Base-by-base conservation (phyloP, 2,113 vertebrate species). In the Diadophis punctatus region DNA sequence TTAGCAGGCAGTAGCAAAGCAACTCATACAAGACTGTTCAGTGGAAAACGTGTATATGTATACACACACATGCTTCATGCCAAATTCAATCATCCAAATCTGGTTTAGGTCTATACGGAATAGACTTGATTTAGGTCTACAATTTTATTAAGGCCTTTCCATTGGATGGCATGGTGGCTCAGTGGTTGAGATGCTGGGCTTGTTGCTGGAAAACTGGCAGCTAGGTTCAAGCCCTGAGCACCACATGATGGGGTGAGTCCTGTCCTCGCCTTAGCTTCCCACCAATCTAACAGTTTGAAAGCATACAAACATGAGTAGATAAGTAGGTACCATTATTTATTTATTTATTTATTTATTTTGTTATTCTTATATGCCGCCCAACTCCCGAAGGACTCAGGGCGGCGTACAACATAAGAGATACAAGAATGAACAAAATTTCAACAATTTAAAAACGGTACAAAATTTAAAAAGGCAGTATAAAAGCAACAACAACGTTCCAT, bases 1-100 rank as follows among this genome's bases (percentile, higher is more conserved):
- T 95, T 95, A 94, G 93, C 92, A 95, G 86, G 89, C 92, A 93
- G 94, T 94, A 92, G 90, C 22, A 91, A 90, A 25, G 49, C 88
- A 88, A 27, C 94, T 95, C 90, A 92, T 96, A 96, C 58, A 49
- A 93, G 95, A 95, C 92, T 93, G 94, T 93, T 94, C 94, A 88
- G 43, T 87, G 23, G 85, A 94, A 97, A 97, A 95, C 2, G 0
- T 90, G 93, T 91, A 93, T 93, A 96, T 95, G 93, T 86, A 96
- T 93, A 92, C 92, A 93, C 46, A 90, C 8, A 53, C 90, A 85
- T 91, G 91, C 91, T n/a, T 74, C 58, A 0, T 14, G 84, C 80
- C 90, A 89, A 93, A 87, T 92, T 90, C 90, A 87, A 23, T 93
- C 93, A 93, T 43, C 30, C n/a, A 43, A 87, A 92, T 90, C 43